These are phyloP conservation scores for Eupsilia transversa DNA, from an alignment of 2,888 invertebrate genomes.

Conservation along the genomic window DNA sequence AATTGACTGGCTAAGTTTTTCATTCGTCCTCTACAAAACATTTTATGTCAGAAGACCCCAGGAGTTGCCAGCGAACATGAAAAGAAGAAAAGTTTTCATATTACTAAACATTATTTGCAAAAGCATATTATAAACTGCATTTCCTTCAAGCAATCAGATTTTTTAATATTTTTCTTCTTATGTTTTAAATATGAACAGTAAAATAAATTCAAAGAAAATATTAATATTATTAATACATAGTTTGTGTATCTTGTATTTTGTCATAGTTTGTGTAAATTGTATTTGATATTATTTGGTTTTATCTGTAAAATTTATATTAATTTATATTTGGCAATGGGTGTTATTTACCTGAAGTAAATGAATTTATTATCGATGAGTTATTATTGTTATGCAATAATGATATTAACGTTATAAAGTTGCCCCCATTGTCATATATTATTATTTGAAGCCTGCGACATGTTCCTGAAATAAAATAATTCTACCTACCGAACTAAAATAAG, in stretches of 20 bases:
- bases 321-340: no score
- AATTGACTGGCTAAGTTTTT: not conserved
- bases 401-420: no score
- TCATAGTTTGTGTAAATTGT: no score
- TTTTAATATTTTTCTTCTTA: conserved; percentile 12
- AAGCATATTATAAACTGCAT: conserved; percentile 6
- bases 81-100: not conserved
- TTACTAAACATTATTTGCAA: not conserved
- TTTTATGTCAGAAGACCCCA: not conserved
- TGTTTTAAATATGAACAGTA: conserved; percentile 10
- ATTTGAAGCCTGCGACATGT: not conserved
- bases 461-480: not conserved
- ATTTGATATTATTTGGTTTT: no score
- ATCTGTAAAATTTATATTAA: no score
- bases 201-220: conserved; percentile 7
- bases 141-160: not conserved
- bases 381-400: no score
- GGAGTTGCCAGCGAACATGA: not conserved
- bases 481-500: no score
- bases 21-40: not conserved
- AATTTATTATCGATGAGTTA: no score
- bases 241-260: not conserved
- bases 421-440: not conserved
- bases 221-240: no score
- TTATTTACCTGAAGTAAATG: no score